phyloP scores from a whole-genome alignment of 53 echinoderm and acorn worm species.

The Echinometra lucunter region DNA sequence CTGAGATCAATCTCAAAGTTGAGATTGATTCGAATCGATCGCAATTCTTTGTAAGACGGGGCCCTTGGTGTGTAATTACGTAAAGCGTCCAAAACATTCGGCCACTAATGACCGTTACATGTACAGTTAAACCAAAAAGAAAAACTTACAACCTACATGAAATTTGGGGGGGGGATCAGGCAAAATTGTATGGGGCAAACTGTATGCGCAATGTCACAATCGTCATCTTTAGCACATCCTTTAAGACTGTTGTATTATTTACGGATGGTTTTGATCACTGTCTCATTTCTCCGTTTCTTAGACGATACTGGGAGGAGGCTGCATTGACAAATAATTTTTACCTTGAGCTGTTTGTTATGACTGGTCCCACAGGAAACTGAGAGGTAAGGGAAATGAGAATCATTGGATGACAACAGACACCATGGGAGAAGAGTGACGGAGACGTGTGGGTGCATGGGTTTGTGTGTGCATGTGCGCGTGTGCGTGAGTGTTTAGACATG shows the following conservation, averaged over 20 bases:
- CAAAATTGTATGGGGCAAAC: too few species aligned
- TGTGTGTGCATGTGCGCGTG: too few species aligned
- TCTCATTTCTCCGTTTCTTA: neutral
- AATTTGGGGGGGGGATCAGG: too few species aligned
- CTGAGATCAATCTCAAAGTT: too few species aligned
- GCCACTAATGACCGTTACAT: too few species aligned
- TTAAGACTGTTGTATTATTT: neutral
- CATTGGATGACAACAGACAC: neutral
- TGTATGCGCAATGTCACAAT: neutral
- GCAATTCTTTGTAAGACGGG: too few species aligned
- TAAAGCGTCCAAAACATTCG: too few species aligned
- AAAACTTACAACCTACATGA: too few species aligned
- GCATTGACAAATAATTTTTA: neutral
- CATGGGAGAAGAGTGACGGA: neutral
- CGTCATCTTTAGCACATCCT: neutral
- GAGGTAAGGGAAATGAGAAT: neutral
- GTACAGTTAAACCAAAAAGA: too few species aligned
- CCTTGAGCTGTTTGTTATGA: neutral
- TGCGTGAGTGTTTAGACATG: neutral
- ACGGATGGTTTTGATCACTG: neutral
- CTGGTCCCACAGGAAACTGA: neutral
- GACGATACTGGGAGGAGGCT: neutral
- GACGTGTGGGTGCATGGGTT: neutral
- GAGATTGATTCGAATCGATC: too few species aligned
- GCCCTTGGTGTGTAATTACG: too few species aligned